A percentile compares a stretch with the other conserved stretches of the same genome.
phyloP scores from a whole-genome alignment of 2,797 vertebrate genomes.

The Astyanax mexicanus region DNA sequence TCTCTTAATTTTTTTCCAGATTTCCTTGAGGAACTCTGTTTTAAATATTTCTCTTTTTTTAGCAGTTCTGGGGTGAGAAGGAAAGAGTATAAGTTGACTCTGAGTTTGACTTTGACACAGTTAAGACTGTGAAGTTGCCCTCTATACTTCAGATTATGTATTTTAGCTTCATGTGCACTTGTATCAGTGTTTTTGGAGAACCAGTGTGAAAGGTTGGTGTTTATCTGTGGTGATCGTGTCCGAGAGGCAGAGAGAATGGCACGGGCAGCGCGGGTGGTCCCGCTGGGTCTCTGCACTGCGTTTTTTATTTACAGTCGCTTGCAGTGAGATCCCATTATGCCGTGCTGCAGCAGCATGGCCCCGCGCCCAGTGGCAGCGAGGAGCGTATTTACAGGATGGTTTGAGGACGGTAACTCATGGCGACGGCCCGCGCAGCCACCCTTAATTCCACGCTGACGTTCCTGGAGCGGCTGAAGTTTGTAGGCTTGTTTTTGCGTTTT shows the following conservation, averaged over 20 bases:
- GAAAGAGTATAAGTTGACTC: no score
- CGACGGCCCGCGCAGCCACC: neutral
- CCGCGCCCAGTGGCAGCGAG: constrained; percentile 58
- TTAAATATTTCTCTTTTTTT: no score
- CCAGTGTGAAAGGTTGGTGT: neutral
- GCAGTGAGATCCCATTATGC: constrained; percentile 7
- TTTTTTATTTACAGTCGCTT: constrained; percentile 24
- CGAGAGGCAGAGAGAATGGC: neutral
- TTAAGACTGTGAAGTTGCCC: no score
- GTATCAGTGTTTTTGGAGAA: neutral
- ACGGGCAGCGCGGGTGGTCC: constrained; percentile 2
- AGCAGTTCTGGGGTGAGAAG: no score
- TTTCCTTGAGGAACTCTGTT: no score
- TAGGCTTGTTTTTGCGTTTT: constrained; percentile 61
- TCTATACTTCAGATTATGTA: no score
- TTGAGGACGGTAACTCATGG: constrained; percentile 53
- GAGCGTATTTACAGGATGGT: constrained; percentile 68
- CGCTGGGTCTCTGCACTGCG: neutral
- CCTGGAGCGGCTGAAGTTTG: constrained; percentile 70
- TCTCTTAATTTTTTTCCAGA: no score
- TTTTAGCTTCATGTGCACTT: no score
- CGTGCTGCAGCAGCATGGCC: constrained; percentile 13
- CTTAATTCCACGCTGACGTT: neutral
- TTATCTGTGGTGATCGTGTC: neutral
- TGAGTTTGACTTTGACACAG: no score